Base-by-base conservation (phyloP, 2,888 invertebrate genomes). In the Synergus itoensis region DNA sequence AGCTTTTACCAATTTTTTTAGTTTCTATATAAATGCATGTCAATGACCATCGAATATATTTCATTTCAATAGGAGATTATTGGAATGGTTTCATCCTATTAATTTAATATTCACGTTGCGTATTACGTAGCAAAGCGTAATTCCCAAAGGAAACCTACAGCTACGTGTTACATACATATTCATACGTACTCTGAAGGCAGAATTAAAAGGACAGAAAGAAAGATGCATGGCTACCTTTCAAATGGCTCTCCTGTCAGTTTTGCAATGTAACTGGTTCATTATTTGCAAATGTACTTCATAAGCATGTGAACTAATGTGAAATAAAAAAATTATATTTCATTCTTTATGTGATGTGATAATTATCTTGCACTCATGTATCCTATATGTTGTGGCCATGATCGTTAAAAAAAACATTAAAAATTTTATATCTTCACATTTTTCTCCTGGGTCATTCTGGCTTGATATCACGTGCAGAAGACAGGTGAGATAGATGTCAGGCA, bases 111-210 rank as follows among this genome's bases (percentile, higher is more conserved):
- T 81, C 80, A 79, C 78, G 63, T n/a, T 63, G 75, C 80, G 79
- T 81, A 83, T 83, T 81, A 79, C 62, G 78, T 77, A 81, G 79
- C 77, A 62, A 77, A 80, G 79, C 81, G 79, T 62, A 78, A 81
- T 81, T 81, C 76, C 79, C 80, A 64, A 67, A 62, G 73, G 79
- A 53, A 75, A 77, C 62, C 73, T 48, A 36, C 65, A 77, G 48
- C 78, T 80, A 67, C 77, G 81, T 81, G 79, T 77, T 83, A 79
- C 65, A 81, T 83, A 81, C 53, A 81, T 81, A 83, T 81, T 79
- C 81, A 78, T 81, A 79, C 65, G 53, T 77, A 4, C 21, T 12
- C 0, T 53, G 12, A 73, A 64, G 62, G 65, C 64, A 81, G 43
- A 28, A 21, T n/a, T 43, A 28, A 45, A 45, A 67, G 45, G 21